These are phyloP conservation scores for Pantherophis alleghaniensis DNA, from an alignment of 2,797 vertebrate genomes.

Conservation along the genomic window DNA sequence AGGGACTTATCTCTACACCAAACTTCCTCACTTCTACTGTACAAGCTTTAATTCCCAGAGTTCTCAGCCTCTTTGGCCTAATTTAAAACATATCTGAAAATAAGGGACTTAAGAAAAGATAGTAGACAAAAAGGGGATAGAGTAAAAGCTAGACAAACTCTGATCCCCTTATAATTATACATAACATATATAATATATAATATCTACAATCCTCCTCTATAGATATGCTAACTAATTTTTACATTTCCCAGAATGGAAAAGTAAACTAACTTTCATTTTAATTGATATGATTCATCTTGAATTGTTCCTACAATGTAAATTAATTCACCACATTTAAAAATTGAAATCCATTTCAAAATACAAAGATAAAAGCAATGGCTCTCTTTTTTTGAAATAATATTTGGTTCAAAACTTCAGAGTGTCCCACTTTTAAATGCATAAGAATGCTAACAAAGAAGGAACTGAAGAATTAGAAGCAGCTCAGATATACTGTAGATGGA, in stretches of 20 bases:
- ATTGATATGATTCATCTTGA: neutral
- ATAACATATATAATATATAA: too few relatives aligned
- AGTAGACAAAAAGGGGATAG: neutral
- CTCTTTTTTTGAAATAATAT: neutral
- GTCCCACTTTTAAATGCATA: neutral
- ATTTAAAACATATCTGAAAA: neutral
- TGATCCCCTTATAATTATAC: neutral
- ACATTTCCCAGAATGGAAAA: neutral
- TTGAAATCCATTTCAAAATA: neutral
- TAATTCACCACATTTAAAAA: neutral
- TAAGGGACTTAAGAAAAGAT: neutral
- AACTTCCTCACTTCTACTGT: neutral
- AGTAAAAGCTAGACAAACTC: neutral
- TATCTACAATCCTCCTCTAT: neutral
- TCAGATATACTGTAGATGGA: neutral
- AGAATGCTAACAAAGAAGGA: neutral
- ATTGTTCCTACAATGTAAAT: neutral
- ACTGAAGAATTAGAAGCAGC: neutral
- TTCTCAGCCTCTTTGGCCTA: neutral
- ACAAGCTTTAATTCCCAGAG: neutral
- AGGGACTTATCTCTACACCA: neutral
- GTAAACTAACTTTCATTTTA: neutral
- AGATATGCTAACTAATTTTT: neutral
- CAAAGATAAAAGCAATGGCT: neutral
- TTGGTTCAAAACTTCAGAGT: neutral